Conservation (phyloP, 2,888 invertebrate genomes). For the Microplitis deprimator region DNA sequence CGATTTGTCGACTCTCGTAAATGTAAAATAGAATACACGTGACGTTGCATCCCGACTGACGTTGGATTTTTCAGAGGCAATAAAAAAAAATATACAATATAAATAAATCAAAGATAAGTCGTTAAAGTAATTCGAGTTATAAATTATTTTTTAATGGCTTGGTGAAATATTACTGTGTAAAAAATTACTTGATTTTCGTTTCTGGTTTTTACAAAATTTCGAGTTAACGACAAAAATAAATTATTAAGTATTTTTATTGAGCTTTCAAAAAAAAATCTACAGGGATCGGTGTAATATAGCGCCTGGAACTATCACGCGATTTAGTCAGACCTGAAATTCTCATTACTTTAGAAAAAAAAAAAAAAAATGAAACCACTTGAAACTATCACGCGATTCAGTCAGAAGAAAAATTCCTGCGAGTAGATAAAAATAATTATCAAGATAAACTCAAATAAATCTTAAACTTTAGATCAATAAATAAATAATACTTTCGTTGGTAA, state of each 20-base stretch:
- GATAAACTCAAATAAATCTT: too few relatives aligned
- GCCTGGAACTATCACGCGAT: too few relatives aligned
- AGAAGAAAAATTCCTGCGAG: too few relatives aligned
- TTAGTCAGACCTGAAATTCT: too few relatives aligned
- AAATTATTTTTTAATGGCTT: not conserved
- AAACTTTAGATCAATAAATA: too few relatives aligned
- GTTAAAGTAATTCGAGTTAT: not conserved
- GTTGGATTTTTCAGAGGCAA: not conserved
- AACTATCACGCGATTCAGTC: too few relatives aligned
- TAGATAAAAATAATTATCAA: too few relatives aligned
- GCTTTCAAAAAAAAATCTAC: too few relatives aligned
- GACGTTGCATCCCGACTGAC: not conserved
- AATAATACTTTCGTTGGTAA: too few relatives aligned
- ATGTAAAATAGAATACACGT: conserved; percentile 5
- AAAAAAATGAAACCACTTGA: too few relatives aligned
- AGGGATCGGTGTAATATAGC: too few relatives aligned
- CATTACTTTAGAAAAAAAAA: too few relatives aligned
- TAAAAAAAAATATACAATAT: not conserved
- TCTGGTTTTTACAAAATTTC: not conserved
- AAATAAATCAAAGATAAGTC: conserved; percentile 5
- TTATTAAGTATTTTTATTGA: not conserved
- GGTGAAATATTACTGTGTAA: not conserved
- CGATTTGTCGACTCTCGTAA: conserved; percentile 22
- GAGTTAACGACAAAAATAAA: not conserved
- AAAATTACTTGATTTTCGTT: not conserved